Percentiles rank a stretch among this genome's conserved stretches.
Evolutionary conservation across 2,888 invertebrate genomes (phyloP).

Genomic region (Agrotis segetum): DNA sequence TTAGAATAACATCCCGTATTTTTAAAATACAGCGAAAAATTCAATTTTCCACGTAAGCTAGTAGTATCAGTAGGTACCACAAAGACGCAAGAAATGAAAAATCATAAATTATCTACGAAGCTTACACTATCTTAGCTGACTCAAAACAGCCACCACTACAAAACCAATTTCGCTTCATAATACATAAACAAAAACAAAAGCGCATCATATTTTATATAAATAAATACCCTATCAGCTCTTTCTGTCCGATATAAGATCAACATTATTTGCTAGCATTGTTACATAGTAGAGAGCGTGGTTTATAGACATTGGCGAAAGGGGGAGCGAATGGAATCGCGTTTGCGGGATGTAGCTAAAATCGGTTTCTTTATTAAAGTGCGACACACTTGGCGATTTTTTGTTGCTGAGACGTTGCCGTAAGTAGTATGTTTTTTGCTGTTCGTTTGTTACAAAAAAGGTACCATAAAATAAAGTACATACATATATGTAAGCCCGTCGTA

Average conservation of each 20-base stretch:
- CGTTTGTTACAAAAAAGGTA: too few relatives aligned
- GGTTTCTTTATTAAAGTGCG: conserved; percentile 52
- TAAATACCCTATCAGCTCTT: conserved; percentile 70
- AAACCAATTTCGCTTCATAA: conserved; percentile 31
- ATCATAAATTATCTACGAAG: background rate
- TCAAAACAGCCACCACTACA: conserved; percentile 8
- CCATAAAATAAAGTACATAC: too few relatives aligned
- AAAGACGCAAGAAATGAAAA: background rate
- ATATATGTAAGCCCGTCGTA: too few relatives aligned
- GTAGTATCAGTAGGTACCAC: background rate
- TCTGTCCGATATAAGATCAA: conserved; percentile 71
- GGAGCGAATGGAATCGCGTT: conserved; percentile 75
- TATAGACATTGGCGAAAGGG: conserved; percentile 80
- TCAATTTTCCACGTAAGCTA: background rate
- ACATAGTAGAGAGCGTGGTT: conserved; percentile 76
- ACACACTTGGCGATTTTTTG: conserved; percentile 33
- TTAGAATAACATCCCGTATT: background rate
- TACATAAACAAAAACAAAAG: conserved; percentile 49
- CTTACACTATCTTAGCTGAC: conserved; percentile 1
- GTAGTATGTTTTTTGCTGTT: background rate
- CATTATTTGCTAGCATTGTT: conserved; percentile 75
- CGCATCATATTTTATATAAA: conserved; percentile 62
- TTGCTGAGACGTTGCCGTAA: background rate
- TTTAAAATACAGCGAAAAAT: background rate
- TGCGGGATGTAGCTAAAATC: conserved; percentile 69